These are phyloP conservation scores for Andrena camellia DNA, from an alignment of 2,888 invertebrate genomes.

Conservation along the genomic window DNA sequence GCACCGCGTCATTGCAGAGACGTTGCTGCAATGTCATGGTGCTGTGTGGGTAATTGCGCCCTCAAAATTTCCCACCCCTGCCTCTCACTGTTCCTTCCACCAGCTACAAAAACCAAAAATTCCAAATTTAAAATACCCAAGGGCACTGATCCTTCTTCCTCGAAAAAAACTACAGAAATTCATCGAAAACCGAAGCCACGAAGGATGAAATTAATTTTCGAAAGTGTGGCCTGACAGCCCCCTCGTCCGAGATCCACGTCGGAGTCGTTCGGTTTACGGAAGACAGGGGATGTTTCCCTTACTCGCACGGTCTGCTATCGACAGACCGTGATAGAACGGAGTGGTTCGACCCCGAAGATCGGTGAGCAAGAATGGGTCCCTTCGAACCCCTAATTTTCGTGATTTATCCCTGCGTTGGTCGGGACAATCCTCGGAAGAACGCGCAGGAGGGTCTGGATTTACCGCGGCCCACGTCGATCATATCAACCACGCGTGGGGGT, in stretches of 20 bases:
- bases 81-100: no score
- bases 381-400: conserved; percentile 3
- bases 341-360: conserved; percentile 38
- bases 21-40: no score
- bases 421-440: not conserved
- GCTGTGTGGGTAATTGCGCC: no score
- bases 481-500: not conserved
- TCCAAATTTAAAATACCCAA: no score
- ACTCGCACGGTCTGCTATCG: conserved; percentile 58
- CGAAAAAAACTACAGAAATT: no score
- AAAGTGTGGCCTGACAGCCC: not conserved
- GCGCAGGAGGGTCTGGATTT: not conserved
- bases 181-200: no score
- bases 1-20: no score
- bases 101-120: no score
- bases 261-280: conserved; percentile 28
- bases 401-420: not conserved
- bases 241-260: not conserved
- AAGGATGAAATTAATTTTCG: not conserved
- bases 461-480: conserved; percentile 11
- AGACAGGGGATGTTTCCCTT: conserved; percentile 44
- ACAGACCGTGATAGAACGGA: conserved; percentile 65
- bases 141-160: no score
- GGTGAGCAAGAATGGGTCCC: not conserved
- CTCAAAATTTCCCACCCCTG: no score